A percentile compares a stretch with the other conserved stretches of the same genome.
Evolutionary conservation across 2,797 vertebrate species (phyloP).

Genomic region (Enteromius anoplus): DNA sequence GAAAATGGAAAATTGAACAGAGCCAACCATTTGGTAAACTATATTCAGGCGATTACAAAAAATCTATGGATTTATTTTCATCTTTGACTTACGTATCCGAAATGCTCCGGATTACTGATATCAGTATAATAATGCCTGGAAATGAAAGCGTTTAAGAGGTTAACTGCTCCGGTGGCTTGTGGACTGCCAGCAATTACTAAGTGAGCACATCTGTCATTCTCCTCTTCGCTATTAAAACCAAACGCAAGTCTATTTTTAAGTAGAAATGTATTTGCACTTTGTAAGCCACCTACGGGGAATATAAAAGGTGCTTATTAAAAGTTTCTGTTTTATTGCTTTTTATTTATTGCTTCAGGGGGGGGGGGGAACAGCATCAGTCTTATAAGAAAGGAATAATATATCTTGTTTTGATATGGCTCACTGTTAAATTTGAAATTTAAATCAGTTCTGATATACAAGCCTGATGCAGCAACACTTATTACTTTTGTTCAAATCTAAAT

Average conservation of each 20-base stretch:
- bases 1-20: neutral
- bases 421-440: slow-evolving; percentile 66
- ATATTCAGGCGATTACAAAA: slow-evolving; percentile 12
- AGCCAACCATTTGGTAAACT: slow-evolving; percentile 5
- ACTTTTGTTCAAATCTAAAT: slow-evolving; percentile 59
- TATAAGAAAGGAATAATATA: slow-evolving; percentile 69
- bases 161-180: slow-evolving; percentile 47
- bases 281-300: slow-evolving; percentile 69
- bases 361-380: slow-evolving; percentile 62
- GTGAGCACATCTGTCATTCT: slow-evolving; percentile 70
- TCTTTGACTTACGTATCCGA: slow-evolving; percentile 11
- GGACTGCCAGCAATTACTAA: slow-evolving; percentile 51
- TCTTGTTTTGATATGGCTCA: slow-evolving; percentile 64
- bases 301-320: slow-evolving; percentile 76
- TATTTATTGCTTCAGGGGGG: slow-evolving; percentile 74
- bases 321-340: slow-evolving; percentile 78
- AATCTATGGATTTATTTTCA: slow-evolving; percentile 15
- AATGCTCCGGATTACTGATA: slow-evolving; percentile 27
- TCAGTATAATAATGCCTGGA: slow-evolving; percentile 31
- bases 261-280: slow-evolving; percentile 70
- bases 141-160: slow-evolving; percentile 46
- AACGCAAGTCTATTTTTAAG: slow-evolving; percentile 63
- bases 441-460: slow-evolving; percentile 58
- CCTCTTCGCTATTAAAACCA: slow-evolving; percentile 63
- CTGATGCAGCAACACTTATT: slow-evolving; percentile 57